Evolutionary conservation across 2,113 vertebrate genomes (phyloP).

Genomic region (Protobothrops mucrosquamatus): DNA sequence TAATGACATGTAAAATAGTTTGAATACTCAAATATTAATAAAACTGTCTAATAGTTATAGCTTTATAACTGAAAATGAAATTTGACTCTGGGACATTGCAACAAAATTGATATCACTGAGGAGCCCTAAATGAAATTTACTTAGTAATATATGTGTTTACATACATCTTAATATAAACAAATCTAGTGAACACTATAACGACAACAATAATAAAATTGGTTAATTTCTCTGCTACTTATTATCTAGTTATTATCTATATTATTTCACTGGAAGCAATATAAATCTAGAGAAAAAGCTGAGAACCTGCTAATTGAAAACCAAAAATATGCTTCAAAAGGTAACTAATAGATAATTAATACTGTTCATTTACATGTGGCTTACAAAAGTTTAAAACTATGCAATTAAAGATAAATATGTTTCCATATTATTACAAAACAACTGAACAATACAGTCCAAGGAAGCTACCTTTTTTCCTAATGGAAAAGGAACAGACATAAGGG

Average conservation of each 20-base stretch:
- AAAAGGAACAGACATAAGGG: not conserved
- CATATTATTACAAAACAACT: not conserved
- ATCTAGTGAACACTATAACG: not conserved
- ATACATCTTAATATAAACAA: not conserved
- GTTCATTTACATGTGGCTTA: not conserved
- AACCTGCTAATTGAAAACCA: not conserved
- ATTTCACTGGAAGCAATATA: not conserved
- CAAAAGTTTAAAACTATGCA: not conserved
- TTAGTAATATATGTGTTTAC: not conserved
- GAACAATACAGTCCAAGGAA: not conserved
- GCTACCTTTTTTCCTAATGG: not conserved
- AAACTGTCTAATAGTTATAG: not conserved
- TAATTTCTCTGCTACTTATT: not conserved
- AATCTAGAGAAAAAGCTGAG: conserved; percentile 1
- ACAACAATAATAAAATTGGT: no score
- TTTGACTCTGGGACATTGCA: not conserved
- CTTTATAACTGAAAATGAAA: not conserved
- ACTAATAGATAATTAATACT: not conserved
- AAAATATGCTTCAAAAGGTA: not conserved
- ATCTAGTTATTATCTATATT: not conserved
- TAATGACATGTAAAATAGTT: not conserved
- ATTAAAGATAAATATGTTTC: not conserved
- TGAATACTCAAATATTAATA: not conserved
- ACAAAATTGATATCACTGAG: not conserved
- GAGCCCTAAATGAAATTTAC: not conserved